Evolutionary conservation across 2,888 invertebrate species (phyloP).

Genomic region (Keiferia lycopersicella): DNA sequence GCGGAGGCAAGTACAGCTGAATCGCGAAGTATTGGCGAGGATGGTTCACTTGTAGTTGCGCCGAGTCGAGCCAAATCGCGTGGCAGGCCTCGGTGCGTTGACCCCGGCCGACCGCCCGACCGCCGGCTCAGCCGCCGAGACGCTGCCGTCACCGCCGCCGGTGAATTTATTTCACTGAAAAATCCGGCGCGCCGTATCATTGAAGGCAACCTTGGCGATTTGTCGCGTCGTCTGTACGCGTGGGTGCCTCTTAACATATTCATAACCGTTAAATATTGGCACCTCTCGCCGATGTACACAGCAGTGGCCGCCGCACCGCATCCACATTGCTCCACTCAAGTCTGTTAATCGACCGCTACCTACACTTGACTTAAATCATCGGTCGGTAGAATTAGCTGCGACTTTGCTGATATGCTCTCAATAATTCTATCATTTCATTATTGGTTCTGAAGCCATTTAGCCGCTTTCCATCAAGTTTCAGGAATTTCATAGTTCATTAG

Average conservation of each 20-base stretch:
- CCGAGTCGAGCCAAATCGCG: slow-evolving; percentile 69
- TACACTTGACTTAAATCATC: not conserved
- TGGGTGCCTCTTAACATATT: slow-evolving; percentile 70
- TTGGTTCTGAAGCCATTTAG: not conserved
- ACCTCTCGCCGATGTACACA: slow-evolving; percentile 57
- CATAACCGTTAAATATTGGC: slow-evolving; percentile 71
- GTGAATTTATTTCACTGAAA: slow-evolving; percentile 80
- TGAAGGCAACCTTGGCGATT: slow-evolving; percentile 76
- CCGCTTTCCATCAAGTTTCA: slow-evolving; percentile 6
- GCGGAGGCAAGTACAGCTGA: slow-evolving; percentile 27
- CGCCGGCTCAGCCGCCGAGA: slow-evolving; percentile 61
- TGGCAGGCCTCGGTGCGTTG: slow-evolving; percentile 69
- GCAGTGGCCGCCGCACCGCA: slow-evolving; percentile 26
- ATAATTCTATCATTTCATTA: not conserved
- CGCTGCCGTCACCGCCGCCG: slow-evolving; percentile 73
- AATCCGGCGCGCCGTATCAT: slow-evolving; percentile 72
- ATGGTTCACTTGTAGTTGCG: slow-evolving; percentile 63
- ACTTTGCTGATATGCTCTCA: no score
- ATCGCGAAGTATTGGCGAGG: slow-evolving; percentile 47
- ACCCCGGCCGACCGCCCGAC: slow-evolving; percentile 55
- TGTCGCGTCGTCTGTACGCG: slow-evolving; percentile 76
- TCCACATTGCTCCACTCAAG: slow-evolving; percentile 29
- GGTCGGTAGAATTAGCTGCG: no score
- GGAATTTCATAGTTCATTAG: slow-evolving; percentile 31
- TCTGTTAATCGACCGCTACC: not conserved